phyloP scores from a whole-genome alignment of 2,797 vertebrate species.

The Lepilemur ruficaudatus region DNA sequence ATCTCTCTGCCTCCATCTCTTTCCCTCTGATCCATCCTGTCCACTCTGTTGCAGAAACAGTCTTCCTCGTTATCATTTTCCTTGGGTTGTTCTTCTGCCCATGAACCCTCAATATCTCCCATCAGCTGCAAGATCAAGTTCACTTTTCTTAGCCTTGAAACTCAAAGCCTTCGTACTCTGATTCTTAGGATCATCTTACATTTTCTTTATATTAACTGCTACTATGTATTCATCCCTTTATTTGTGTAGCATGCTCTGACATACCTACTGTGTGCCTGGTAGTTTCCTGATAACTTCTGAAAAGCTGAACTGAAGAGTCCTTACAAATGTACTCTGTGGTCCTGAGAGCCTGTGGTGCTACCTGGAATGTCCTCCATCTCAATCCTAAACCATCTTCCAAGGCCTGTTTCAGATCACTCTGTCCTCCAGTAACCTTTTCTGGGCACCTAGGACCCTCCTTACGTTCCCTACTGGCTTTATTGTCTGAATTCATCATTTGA shows the following conservation, averaged over 20 bases:
- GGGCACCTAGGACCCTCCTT: not conserved
- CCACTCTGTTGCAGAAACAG: not conserved
- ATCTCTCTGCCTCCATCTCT: not conserved
- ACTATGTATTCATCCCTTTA: not conserved
- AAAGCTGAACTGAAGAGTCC: not conserved
- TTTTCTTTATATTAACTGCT: not conserved
- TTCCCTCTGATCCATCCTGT: not conserved
- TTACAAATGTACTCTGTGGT: not conserved
- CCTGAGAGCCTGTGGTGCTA: not conserved
- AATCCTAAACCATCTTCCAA: not conserved
- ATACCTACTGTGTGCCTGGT: not conserved
- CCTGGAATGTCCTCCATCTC: not conserved
- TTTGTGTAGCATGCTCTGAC: not conserved
- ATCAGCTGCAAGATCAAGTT: conserved; percentile 31
- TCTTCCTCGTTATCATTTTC: not conserved
- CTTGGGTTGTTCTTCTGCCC: not conserved
- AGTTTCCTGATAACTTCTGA: not conserved
- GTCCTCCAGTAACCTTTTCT: not conserved
- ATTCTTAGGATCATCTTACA: not conserved
- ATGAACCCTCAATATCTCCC: not conserved
- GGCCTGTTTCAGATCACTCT: not conserved
- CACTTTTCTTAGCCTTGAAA: conserved; percentile 15
- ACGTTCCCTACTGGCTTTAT: not conserved
- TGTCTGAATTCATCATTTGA: conserved; percentile 14
- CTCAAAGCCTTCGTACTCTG: not conserved